Percentiles rank a stretch among this genome's conserved stretches.
These are phyloP conservation scores for Thera obeliscata DNA, from an alignment of 2,888 invertebrate species.

Conservation along the genomic window DNA sequence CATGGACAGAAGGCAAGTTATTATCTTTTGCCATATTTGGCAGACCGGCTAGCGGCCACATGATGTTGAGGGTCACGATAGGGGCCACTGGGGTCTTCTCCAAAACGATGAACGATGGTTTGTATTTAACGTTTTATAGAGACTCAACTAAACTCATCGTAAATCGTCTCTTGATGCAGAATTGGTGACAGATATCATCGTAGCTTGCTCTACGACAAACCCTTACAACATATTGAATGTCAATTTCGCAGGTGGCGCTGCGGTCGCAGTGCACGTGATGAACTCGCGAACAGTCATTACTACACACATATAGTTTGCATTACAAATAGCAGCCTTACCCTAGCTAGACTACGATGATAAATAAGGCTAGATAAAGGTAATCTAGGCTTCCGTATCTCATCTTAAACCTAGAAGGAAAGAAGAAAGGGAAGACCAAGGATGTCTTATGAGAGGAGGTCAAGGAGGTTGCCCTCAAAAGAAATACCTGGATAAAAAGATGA, in stretches of 20 bases:
- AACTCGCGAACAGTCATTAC: constrained; percentile 2
- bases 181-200: constrained; percentile 4
- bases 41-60: no score
- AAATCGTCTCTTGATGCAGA: neutral
- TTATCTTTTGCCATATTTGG: neutral
- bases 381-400: neutral
- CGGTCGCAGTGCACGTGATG: constrained; percentile 39
- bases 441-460: no score
- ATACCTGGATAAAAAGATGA: no score
- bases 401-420: no score
- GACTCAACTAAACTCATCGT: no score
- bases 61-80: no score
- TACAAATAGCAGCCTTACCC: constrained; percentile 15
- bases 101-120: no score
- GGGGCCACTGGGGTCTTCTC: no score
- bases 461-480: no score
- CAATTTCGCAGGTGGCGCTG: constrained; percentile 41
- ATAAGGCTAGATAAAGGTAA: constrained; percentile 8
- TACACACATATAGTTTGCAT: constrained; percentile 19
- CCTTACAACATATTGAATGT: constrained; percentile 20
- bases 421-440: no score
- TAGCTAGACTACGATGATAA: constrained; percentile 6
- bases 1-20: neutral
- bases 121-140: no score
- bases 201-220: constrained; percentile 4